Conservation (phyloP, 2,888 invertebrate genomes). For the Perizoma flavofasciatum region DNA sequence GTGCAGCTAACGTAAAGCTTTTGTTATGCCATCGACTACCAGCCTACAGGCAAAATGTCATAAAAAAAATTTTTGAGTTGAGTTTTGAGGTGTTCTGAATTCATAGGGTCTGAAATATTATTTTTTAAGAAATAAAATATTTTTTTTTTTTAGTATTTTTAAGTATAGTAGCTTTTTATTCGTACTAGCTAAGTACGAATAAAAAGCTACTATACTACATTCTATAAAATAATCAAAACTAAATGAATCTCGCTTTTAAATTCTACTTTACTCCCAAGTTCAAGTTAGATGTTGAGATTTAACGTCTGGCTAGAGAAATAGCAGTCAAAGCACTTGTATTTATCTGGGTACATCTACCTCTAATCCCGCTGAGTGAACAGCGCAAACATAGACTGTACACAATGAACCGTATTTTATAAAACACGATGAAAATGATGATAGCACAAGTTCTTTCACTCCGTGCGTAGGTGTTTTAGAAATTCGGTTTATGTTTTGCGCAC, state of each 20-base stretch:
- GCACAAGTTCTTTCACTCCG: background rate
- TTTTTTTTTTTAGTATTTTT: too few relatives aligned
- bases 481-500: background rate
- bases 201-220: background rate
- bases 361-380: slow-evolving; percentile 23
- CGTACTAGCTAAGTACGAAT: too few relatives aligned
- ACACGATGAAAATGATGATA: slow-evolving; percentile 17
- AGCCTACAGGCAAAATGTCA: too few relatives aligned
- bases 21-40: too few relatives aligned
- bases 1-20: too few relatives aligned
- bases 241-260: background rate
- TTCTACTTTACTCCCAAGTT: slow-evolving; percentile 6
- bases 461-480: slow-evolving; percentile 2
- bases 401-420: slow-evolving; percentile 19
- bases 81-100: too few relatives aligned
- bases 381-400: slow-evolving; percentile 18
- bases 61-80: too few relatives aligned
- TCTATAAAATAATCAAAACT: background rate
- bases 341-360: slow-evolving; percentile 16
- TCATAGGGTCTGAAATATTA: too few relatives aligned
- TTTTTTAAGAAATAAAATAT: too few relatives aligned
- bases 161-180: too few relatives aligned
- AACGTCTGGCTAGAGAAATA: slow-evolving; percentile 19
- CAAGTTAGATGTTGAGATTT: slow-evolving; percentile 20
- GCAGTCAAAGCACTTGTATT: slow-evolving; percentile 22